Evolutionary conservation across 2,797 vertebrate species (phyloP).

Genomic region (Oceanodroma leucorhoa): DNA sequence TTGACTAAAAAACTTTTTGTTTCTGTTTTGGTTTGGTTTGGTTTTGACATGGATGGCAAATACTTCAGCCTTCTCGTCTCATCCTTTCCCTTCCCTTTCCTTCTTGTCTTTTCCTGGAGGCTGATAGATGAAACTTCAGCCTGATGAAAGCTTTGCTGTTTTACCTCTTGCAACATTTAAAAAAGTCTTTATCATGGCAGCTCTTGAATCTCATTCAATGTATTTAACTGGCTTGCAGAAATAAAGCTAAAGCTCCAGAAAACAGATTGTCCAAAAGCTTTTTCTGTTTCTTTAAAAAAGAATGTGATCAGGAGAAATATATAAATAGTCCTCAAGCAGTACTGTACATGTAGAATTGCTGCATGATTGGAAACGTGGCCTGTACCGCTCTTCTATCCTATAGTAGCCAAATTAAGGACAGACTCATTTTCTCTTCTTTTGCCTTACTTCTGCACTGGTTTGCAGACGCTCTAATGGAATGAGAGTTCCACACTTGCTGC

Average conservation of each 20-base stretch:
- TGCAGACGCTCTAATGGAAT: not conserved
- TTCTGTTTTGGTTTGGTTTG: not conserved
- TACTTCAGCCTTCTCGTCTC: not conserved
- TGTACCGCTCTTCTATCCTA: not conserved
- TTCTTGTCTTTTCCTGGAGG: not conserved
- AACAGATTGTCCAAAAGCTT: not conserved
- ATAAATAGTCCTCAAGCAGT: not conserved
- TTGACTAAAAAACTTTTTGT: not conserved
- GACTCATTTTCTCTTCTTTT: not conserved
- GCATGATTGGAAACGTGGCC: not conserved
- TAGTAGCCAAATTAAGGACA: not conserved
- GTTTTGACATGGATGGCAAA: not conserved
- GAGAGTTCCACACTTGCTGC: not conserved
- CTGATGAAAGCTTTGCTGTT: not conserved
- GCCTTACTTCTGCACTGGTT: not conserved
- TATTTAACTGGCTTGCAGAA: not conserved
- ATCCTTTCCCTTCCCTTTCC: not conserved
- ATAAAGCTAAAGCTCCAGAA: not conserved
- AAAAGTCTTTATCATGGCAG: not conserved
- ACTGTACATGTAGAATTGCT: not conserved
- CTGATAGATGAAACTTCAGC: not conserved
- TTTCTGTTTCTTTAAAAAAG: not conserved
- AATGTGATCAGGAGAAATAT: not conserved
- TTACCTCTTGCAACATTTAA: not conserved
- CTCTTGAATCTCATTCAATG: not conserved